Percentiles rank a stretch among this genome's conserved stretches.
phyloP scores from a whole-genome alignment of 2,888 invertebrate species.

The Caenorhabditis uteleia region DNA sequence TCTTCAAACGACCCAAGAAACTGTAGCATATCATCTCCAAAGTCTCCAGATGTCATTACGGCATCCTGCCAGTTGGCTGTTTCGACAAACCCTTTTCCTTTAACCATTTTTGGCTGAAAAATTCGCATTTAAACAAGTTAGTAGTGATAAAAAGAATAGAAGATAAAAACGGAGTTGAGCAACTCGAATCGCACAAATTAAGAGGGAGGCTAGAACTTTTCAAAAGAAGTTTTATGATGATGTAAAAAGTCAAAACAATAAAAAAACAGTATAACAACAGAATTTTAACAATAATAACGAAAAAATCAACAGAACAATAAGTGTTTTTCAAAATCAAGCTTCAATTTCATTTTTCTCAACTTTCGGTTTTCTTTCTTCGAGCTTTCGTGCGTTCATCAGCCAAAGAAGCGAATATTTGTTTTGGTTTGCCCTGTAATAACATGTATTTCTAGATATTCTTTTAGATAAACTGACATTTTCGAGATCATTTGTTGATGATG shows the following conservation, averaged over 20 bases:
- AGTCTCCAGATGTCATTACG: constrained; percentile 34
- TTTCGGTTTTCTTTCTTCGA: constrained; percentile 8
- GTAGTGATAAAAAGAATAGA: neutral
- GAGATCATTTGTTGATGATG: constrained; percentile 48
- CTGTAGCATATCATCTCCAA: constrained; percentile 40
- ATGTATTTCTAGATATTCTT: neutral
- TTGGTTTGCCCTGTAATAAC: constrained; percentile 46
- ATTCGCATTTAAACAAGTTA: neutral
- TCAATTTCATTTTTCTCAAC: constrained; percentile 12
- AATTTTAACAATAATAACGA: constrained; percentile 10
- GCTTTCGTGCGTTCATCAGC: constrained; percentile 3
- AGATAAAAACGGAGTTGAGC: too few species aligned
- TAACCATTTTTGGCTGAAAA: neutral
- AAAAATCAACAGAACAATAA: constrained; percentile 9
- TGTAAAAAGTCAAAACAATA: constrained; percentile 1
- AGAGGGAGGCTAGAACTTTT: too few species aligned
- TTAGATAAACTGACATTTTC: constrained; percentile 26
- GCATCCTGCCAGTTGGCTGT: constrained; percentile 31
- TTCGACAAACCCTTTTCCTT: constrained; percentile 6
- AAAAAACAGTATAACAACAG: constrained; percentile 2
- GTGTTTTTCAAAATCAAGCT: constrained; percentile 1
- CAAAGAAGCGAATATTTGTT: constrained; percentile 48
- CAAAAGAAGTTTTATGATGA: too few species aligned
- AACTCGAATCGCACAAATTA: too few species aligned
- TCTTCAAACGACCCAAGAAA: constrained; percentile 53